These are phyloP conservation scores for Ornithoptera alexandrae DNA, from an alignment of 2,888 invertebrate species.

Conservation along the genomic window DNA sequence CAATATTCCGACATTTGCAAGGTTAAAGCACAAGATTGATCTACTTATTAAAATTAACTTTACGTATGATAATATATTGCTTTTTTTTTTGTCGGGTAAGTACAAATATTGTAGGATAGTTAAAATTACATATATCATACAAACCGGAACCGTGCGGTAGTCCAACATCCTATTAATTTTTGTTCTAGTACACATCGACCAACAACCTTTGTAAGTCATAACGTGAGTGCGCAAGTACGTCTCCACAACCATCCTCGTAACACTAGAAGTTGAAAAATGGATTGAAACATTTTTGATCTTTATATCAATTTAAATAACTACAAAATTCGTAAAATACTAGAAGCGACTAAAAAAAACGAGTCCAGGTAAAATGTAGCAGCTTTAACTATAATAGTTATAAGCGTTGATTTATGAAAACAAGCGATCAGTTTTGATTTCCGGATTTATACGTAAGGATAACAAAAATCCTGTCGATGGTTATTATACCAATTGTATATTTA, in stretches of 20 bases:
- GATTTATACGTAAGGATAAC: too few relatives aligned
- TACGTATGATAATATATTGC: conserved; percentile 9
- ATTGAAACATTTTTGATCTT: background rate
- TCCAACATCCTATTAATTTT: background rate
- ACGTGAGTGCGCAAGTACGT: background rate
- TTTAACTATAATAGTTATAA: too few relatives aligned
- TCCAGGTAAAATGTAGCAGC: too few relatives aligned
- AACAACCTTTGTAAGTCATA: background rate
- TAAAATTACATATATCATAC: conserved; percentile 2
- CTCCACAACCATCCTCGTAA: background rate
- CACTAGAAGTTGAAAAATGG: background rate
- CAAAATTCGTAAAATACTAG: background rate
- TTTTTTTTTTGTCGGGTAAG: conserved; percentile 6
- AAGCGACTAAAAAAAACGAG: background rate
- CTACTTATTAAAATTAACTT: conserved; percentile 30
- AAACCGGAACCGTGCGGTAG: background rate
- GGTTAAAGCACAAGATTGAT: background rate
- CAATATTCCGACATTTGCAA: too few relatives aligned
- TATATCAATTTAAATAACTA: background rate
- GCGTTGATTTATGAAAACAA: too few relatives aligned
- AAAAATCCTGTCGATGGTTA: too few relatives aligned
- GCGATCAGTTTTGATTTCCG: too few relatives aligned
- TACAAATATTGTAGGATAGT: conserved; percentile 24
- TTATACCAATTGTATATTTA: too few relatives aligned
- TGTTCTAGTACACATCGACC: background rate